These are phyloP conservation scores for Cydia pomonella DNA, from an alignment of 1,140 invertebrate genomes.

Conservation along the genomic window DNA sequence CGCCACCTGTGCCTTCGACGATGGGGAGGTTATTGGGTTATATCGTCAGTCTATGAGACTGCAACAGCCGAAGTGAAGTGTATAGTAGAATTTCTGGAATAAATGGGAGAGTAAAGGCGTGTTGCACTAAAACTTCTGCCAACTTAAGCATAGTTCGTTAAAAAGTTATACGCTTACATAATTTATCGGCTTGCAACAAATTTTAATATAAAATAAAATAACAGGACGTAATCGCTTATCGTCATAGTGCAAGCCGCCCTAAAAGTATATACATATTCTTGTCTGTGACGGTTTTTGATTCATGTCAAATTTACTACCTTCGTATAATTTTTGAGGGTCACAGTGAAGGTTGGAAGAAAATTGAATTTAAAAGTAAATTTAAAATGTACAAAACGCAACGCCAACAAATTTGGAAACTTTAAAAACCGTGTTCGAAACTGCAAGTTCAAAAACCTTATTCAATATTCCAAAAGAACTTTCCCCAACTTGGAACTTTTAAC, in stretches of 20 bases:
- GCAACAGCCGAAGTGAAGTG: background rate
- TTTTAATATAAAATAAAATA: too few species aligned
- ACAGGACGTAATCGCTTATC: too few species aligned
- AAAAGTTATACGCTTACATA: too few species aligned
- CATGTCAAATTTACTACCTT: too few species aligned
- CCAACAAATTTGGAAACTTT: constrained; percentile 20
- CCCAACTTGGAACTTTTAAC: constrained; percentile 53
- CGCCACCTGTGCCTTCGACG: constrained; percentile 59
- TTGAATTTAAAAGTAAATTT: background rate
- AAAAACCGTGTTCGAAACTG: background rate
- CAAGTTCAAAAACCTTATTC: constrained; percentile 28
- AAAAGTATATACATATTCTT: too few species aligned
- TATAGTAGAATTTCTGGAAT: background rate
- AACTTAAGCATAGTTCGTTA: too few species aligned
- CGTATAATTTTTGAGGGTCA: too few species aligned
- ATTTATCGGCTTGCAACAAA: too few species aligned
- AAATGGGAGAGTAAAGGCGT: background rate
- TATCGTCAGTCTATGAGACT: constrained; percentile 18
- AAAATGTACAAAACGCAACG: constrained; percentile 12
- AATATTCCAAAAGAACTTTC: constrained; percentile 30
- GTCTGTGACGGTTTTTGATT: too few species aligned
- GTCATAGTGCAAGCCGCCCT: too few species aligned
- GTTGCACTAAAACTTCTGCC: too few species aligned
- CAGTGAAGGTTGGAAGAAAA: too few species aligned
- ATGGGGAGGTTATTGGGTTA: constrained; percentile 61